Conservation (phyloP, 1,140 invertebrate genomes). For the Euglossa dilemma region DNA sequence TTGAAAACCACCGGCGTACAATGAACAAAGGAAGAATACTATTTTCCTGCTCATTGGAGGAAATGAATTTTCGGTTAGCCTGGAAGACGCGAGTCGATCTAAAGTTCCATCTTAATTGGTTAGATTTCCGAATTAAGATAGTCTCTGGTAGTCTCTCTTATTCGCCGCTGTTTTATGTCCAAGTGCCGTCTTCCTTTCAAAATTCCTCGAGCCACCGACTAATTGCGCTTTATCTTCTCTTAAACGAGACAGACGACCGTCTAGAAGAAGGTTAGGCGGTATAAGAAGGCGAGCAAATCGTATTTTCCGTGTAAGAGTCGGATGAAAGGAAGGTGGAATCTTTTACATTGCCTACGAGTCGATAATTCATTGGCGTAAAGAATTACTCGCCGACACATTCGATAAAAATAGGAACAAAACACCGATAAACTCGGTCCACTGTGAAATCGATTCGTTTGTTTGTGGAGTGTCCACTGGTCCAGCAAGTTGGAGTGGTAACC, state of each 20-base stretch:
- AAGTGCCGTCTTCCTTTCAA: background rate
- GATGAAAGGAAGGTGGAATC: background rate
- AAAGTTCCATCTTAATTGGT: slow-evolving; percentile 58
- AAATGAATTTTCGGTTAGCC: slow-evolving; percentile 1
- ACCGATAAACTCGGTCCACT: slow-evolving; percentile 32
- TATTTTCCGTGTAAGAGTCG: background rate
- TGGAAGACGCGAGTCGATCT: slow-evolving; percentile 6
- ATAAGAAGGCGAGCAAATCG: background rate
- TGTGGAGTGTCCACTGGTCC: slow-evolving; percentile 41
- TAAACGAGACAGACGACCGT: too few relatives aligned
- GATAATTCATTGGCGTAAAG: slow-evolving; percentile 39
- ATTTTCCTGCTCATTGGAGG: background rate
- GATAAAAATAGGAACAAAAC: slow-evolving; percentile 34
- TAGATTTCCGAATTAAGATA: slow-evolving; percentile 59
- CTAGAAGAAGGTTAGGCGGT: background rate
- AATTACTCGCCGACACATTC: slow-evolving; percentile 6
- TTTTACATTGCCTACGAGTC: background rate
- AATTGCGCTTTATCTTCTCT: background rate
- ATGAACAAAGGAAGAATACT: background rate
- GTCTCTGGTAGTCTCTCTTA: slow-evolving; percentile 49
- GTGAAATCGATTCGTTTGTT: slow-evolving; percentile 53
- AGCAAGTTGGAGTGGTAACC: slow-evolving; percentile 24
- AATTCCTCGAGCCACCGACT: background rate
- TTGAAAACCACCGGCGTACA: background rate
- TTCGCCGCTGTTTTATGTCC: background rate